phyloP scores from a whole-genome alignment of 2,888 invertebrate species.

The Bombylius discolor region DNA sequence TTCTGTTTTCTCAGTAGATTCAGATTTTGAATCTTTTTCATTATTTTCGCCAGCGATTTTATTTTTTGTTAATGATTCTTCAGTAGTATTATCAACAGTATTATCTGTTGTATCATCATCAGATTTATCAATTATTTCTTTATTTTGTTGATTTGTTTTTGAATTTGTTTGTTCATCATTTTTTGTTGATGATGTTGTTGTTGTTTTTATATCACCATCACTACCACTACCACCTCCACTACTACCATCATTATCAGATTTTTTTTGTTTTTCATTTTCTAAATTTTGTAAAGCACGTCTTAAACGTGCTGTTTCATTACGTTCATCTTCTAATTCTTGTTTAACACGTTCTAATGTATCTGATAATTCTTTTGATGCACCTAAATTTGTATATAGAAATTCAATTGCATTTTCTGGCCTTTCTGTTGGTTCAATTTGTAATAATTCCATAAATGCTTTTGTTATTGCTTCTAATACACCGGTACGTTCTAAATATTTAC shows the following conservation, averaged over 20 bases:
- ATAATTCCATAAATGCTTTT: constrained; percentile 30
- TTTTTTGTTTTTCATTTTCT: not conserved
- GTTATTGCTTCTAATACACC: constrained; percentile 33
- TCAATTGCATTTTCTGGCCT: constrained; percentile 32
- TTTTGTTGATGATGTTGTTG: too few relatives aligned
- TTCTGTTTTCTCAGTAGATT: too few relatives aligned
- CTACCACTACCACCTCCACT: too few relatives aligned
- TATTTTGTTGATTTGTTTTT: too few relatives aligned
- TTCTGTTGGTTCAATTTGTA: constrained; percentile 17
- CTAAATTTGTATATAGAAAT: constrained; percentile 28
- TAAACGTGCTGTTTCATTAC: constrained; percentile 20
- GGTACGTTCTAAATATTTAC: constrained; percentile 32
- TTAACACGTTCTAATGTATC: constrained; percentile 27
- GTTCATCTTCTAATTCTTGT: constrained; percentile 25
- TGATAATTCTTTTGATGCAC: constrained; percentile 25
- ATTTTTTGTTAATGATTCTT: too few relatives aligned
- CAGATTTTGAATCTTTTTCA: too few relatives aligned
- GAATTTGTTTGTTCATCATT: too few relatives aligned
- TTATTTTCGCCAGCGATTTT: too few relatives aligned
- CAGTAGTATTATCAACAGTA: too few relatives aligned
- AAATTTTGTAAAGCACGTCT: constrained; percentile 3
- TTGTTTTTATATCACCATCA: too few relatives aligned
- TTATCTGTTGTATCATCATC: too few relatives aligned
- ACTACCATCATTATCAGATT: not conserved
- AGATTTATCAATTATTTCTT: too few relatives aligned